A percentile compares a stretch with the other conserved stretches of the same genome.
phyloP scores from a whole-genome alignment of 2,113 vertebrate genomes.

The Antechinus stuartii region DNA sequence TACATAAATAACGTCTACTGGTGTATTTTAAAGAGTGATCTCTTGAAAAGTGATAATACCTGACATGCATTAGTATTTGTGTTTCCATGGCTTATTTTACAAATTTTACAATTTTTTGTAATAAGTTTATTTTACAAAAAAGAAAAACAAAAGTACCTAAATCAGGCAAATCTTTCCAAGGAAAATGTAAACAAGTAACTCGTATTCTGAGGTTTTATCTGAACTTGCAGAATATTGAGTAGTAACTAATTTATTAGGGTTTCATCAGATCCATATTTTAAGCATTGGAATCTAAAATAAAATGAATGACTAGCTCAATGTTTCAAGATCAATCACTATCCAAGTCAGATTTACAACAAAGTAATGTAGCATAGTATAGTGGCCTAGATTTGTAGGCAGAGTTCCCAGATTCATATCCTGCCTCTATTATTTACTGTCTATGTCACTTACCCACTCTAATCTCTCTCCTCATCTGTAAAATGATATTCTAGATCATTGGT shows the following conservation, averaged over 20 bases:
- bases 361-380: too few relatives aligned
- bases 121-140: neutral
- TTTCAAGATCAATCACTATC: too few relatives aligned
- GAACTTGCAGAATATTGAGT: neutral
- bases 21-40: slow-evolving; percentile 32
- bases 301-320: neutral
- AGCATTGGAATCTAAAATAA: neutral
- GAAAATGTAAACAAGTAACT: neutral
- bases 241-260: neutral
- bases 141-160: neutral
- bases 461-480: too few relatives aligned
- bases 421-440: too few relatives aligned
- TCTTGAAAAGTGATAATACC: neutral
- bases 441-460: too few relatives aligned
- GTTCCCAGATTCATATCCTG: neutral
- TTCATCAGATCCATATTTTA: neutral
- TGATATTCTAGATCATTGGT: too few relatives aligned
- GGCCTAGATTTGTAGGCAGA: neutral
- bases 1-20: slow-evolving; percentile 32
- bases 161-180: neutral
- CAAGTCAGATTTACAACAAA: too few relatives aligned
- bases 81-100: neutral
- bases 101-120: too few relatives aligned
- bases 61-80: neutral
- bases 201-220: neutral